phyloP scores from a whole-genome alignment of 2,888 invertebrate genomes.

The Oithona nana region DNA sequence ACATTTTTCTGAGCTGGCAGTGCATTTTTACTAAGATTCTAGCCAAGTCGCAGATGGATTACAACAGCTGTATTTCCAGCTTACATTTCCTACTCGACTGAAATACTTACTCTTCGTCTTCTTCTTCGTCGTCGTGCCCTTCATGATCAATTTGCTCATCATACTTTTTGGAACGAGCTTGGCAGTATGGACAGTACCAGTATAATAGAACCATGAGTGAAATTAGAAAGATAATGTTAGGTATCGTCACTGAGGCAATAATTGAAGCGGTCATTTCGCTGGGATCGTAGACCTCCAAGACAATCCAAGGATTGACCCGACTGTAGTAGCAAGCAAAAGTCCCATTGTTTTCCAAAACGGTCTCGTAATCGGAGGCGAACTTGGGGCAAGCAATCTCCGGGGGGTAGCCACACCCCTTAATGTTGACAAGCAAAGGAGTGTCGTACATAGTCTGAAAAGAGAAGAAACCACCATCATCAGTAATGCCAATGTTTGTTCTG shows the following conservation, averaged over 20 bases:
- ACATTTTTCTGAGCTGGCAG: too few species aligned
- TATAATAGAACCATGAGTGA: slow-evolving; percentile 16
- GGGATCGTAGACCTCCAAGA: neutral
- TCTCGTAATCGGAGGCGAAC: slow-evolving; percentile 3
- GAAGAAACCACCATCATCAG: too few species aligned
- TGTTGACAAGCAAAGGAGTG: slow-evolving; percentile 17
- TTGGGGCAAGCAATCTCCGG: slow-evolving; percentile 13
- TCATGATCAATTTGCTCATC: slow-evolving; percentile 14
- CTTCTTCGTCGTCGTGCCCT: slow-evolving; percentile 1
- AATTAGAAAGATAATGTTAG: slow-evolving; percentile 13
- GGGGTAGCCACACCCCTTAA: slow-evolving; percentile 18
- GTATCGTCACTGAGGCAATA: slow-evolving; percentile 9
- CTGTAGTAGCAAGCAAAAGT: slow-evolving; percentile 13
- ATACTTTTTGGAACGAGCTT: slow-evolving; percentile 14
- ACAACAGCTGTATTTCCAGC: too few species aligned
- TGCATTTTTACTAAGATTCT: too few species aligned
- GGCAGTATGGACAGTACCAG: slow-evolving; percentile 17
- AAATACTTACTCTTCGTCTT: too few species aligned
- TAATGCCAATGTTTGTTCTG: too few species aligned
- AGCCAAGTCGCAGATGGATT: too few species aligned
- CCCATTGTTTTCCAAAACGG: neutral
- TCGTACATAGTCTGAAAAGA: neutral
- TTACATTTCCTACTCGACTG: too few species aligned
- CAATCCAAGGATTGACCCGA: slow-evolving; percentile 15
- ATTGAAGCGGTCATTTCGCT: slow-evolving; percentile 1